A percentile compares a stretch with the other conserved stretches of the same genome.
phyloP scores from a whole-genome alignment of 2,888 invertebrate genomes.

The Steinernema hermaphroditum region DNA sequence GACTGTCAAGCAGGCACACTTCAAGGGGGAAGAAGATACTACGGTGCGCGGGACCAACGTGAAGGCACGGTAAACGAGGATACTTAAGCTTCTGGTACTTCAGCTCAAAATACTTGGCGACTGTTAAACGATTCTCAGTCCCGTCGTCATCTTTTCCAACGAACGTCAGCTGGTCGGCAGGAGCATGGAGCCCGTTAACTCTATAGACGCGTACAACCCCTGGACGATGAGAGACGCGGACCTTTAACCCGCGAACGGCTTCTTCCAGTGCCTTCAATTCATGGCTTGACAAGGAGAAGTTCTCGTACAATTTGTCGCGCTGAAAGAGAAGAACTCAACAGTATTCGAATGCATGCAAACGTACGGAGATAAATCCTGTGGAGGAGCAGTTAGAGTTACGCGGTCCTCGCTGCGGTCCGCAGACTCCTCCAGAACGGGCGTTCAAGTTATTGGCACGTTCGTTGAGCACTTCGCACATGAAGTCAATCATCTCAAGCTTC shows the following conservation, averaged over 20 bases:
- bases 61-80: conserved; percentile 61
- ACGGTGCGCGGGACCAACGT: conserved; percentile 60
- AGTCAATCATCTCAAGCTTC: conserved; percentile 55
- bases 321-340: not conserved
- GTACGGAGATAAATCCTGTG: not conserved
- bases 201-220: conserved; percentile 58
- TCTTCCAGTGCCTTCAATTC: conserved; percentile 40
- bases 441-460: conserved; percentile 32
- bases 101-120: conserved; percentile 60
- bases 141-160: conserved; percentile 46
- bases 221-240: conserved; percentile 53
- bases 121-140: conserved; percentile 48
- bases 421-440: not conserved
- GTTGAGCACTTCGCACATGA: conserved; percentile 60
- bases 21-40: conserved; percentile 62
- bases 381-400: not conserved
- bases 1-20: conserved; percentile 54
- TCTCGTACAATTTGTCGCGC: conserved; percentile 27
- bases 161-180: conserved; percentile 53
- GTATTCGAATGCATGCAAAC: not conserved
- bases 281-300: conserved; percentile 6
- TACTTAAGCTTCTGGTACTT: conserved; percentile 53
- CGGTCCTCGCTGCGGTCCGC: not conserved
- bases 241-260: conserved; percentile 54
- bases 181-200: conserved; percentile 55